These are phyloP conservation scores for Panzeria rudis DNA, from an alignment of 2,888 invertebrate species.

Conservation along the genomic window DNA sequence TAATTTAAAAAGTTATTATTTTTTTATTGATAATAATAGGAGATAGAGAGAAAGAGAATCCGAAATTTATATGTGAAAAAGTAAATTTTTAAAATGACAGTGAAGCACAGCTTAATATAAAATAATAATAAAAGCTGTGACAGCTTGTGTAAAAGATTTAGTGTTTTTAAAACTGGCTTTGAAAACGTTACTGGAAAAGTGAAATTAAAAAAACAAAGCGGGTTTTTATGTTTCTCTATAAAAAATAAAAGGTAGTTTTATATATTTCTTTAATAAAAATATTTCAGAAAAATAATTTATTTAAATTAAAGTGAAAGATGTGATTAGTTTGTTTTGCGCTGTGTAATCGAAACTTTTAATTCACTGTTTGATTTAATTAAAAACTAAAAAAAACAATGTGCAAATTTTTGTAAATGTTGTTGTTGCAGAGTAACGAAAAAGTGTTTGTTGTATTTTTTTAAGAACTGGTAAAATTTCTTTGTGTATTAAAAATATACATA, in stretches of 20 bases:
- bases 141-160: slow-evolving; percentile 60
- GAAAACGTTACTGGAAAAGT: slow-evolving; percentile 54
- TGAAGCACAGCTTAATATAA: slow-evolving; percentile 51
- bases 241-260: slow-evolving; percentile 43
- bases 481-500: slow-evolving; percentile 4
- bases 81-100: slow-evolving; percentile 34
- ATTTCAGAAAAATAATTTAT: slow-evolving; percentile 3
- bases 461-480: slow-evolving; percentile 54
- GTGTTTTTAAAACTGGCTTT: slow-evolving; percentile 71
- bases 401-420: background rate
- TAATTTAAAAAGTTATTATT: slow-evolving; percentile 13
- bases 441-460: slow-evolving; percentile 34
- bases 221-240: background rate
- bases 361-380: slow-evolving; percentile 28
- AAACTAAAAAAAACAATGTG: background rate
- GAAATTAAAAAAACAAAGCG: slow-evolving; percentile 40
- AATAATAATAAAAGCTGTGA: slow-evolving; percentile 71
- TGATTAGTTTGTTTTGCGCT: slow-evolving; percentile 11
- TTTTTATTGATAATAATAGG: slow-evolving; percentile 38
- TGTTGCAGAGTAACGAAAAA: background rate
- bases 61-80: slow-evolving; percentile 16
- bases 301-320: slow-evolving; percentile 43
- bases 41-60: slow-evolving; percentile 51
- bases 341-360: background rate
- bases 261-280: background rate